Evolutionary conservation across 2,888 invertebrate species (phyloP).

Genomic region (Luffia ferchaultella): DNA sequence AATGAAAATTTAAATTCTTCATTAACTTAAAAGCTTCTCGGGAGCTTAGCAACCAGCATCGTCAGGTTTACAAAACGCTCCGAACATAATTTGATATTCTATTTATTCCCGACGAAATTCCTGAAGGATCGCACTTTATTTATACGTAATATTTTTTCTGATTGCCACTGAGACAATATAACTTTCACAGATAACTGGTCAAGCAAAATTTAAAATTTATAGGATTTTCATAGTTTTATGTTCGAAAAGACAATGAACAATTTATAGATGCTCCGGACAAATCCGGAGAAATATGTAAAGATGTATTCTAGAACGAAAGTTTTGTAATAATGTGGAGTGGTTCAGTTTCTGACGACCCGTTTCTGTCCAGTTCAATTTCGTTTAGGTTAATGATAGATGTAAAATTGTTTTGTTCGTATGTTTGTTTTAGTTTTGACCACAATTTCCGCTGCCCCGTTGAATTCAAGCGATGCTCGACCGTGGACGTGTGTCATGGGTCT

Average conservation of each 20-base stretch:
- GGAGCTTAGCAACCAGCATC: constrained; percentile 60
- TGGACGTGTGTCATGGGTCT: not conserved
- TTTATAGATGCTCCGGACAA: too few relatives aligned
- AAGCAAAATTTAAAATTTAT: too few relatives aligned
- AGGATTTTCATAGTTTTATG: too few relatives aligned
- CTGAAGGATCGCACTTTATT: not conserved
- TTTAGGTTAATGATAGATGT: not conserved
- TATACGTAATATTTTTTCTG: not conserved
- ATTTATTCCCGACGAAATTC: constrained; percentile 31
- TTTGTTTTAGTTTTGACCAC: not conserved
- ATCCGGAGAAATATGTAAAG: too few relatives aligned
- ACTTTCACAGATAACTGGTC: too few relatives aligned
- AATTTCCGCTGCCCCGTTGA: not conserved
- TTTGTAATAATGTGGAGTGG: not conserved
- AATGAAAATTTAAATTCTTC: constrained; percentile 48
- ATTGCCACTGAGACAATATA: too few relatives aligned
- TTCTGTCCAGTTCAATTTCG: not conserved
- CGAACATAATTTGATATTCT: constrained; percentile 62
- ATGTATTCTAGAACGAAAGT: not conserved
- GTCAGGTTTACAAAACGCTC: constrained; percentile 57
- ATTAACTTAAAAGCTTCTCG: constrained; percentile 64
- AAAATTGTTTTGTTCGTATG: not conserved
- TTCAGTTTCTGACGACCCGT: not conserved
- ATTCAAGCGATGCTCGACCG: not conserved
- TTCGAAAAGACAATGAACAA: too few relatives aligned